Percentiles rank a stretch among this genome's conserved stretches.
Conservation (phyloP, 2,113 vertebrate genomes). For the Prolemur simus region DNA sequence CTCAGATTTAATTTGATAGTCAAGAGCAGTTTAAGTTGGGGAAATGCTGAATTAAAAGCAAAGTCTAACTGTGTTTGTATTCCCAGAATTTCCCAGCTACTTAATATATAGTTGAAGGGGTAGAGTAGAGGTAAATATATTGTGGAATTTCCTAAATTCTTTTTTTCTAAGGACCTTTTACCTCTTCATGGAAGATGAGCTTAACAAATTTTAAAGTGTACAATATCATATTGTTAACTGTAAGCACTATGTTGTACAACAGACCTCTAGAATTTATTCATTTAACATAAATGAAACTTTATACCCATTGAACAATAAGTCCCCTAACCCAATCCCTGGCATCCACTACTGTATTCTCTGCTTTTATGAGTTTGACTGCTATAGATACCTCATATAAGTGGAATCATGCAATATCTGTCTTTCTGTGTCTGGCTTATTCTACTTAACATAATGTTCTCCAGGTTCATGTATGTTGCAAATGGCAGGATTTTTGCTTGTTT, state of each 20-base stretch:
- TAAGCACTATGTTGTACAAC: background rate
- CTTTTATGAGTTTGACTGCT: background rate
- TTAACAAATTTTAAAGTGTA: background rate
- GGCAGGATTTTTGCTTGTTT: background rate
- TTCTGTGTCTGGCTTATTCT: background rate
- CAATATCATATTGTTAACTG: background rate
- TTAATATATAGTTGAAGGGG: background rate
- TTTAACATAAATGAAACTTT: background rate
- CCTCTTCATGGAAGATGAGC: background rate
- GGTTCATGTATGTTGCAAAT: background rate
- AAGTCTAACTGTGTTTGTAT: background rate
- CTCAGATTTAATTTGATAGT: background rate
- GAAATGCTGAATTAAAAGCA: background rate
- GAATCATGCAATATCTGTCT: background rate
- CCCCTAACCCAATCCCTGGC: background rate
- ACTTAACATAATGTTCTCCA: background rate
- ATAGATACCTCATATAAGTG: background rate
- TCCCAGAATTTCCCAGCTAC: background rate
- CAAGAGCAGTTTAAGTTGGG: background rate
- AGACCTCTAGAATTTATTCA: background rate
- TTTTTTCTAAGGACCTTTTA: background rate
- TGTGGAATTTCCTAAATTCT: background rate
- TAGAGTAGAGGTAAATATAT: background rate
- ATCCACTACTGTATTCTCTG: background rate
- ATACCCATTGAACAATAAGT: background rate